These are phyloP conservation scores for Macrophya alboannulata DNA, from an alignment of 2,888 invertebrate species.

Conservation along the genomic window DNA sequence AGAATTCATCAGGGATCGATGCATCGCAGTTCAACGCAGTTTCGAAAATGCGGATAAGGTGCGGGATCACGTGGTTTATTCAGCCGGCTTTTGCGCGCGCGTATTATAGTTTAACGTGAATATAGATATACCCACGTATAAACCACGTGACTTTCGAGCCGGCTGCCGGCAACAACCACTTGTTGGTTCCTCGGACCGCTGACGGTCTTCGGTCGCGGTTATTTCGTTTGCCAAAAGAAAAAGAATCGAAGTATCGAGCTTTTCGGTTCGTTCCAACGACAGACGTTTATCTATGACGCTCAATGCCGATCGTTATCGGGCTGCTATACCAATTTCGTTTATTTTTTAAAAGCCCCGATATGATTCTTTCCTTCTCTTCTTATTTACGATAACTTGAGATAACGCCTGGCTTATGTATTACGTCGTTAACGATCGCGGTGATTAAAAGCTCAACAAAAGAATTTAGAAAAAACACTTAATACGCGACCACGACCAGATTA, in stretches of 20 bases:
- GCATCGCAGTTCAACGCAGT: not conserved
- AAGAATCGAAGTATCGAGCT: too few species aligned
- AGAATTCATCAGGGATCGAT: not conserved
- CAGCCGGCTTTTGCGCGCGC: constrained; percentile 40
- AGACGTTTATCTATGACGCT: not conserved
- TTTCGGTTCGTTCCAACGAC: too few species aligned
- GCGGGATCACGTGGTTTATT: not conserved
- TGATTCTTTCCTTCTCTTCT: not conserved
- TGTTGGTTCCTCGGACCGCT: constrained; percentile 57
- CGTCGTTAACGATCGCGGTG: not conserved
- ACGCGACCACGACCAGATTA: not conserved
- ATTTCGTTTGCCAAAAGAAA: not conserved
- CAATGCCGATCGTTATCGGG: not conserved
- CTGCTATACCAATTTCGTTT: not conserved
- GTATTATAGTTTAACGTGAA: not conserved
- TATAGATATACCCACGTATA: not conserved
- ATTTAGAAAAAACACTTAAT: not conserved
- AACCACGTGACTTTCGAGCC: constrained; percentile 56
- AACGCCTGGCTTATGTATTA: not conserved
- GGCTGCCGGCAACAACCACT: constrained; percentile 59
- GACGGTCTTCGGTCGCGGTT: not conserved
- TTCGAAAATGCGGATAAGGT: constrained; percentile 40
- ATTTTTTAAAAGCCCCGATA: not conserved
- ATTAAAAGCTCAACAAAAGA: not conserved
- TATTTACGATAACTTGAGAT: not conserved